Evolutionary conservation across 2,797 vertebrate genomes (phyloP), one percentile per base, ranked within the genome.

Genomic region (Chaunax sp.): DNA sequence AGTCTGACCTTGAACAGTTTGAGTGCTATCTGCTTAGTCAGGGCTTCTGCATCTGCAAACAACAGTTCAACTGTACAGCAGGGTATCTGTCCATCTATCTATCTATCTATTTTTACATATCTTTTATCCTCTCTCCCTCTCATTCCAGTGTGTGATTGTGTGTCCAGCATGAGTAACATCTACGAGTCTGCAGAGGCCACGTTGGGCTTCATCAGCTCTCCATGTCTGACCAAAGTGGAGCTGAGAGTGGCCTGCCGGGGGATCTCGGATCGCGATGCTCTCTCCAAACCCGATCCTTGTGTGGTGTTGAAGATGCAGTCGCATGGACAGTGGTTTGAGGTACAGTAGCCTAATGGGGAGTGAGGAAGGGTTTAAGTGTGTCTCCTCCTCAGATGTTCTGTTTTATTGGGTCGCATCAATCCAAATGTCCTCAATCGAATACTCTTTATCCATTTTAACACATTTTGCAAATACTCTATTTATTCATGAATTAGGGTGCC

Each of bases 291-390:
- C 0, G 98, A 99, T 80, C 98, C 98, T 47, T 99, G 98, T 35
- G 97, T 99, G 75, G 96, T 99, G 84, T 94, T 99, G 67, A 99
- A 99, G 93, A 97, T 99, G 98, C 98, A 99, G 91, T 98, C 97
- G 0, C 98, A 99, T 0, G 97, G 98, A 43, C 98, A 99, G 81
- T 99, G 98, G 98, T 98, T 99, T 65, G 98, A 99, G 97, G 98
- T 99, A 94, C 19, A 12, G n/a, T 54, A 4, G 64, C 28, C 18
- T 56, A 51, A 59, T 25, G 37, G 16, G 5, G 16, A 4, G 44
- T 13, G 23, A 11, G 37, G 38, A 12, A 7, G 20, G 16, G 15
- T 1, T 18, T 3, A 12, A 2, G 13, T 13, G 15, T 5, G 33
- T 18, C 12, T 53, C 30, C 43, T 26, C 18, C 18, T 37, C 6